A percentile compares a stretch with the other conserved stretches of the same genome.
Conservation (phyloP, 1,140 invertebrate species). For the Cydia fagiglandana region DNA sequence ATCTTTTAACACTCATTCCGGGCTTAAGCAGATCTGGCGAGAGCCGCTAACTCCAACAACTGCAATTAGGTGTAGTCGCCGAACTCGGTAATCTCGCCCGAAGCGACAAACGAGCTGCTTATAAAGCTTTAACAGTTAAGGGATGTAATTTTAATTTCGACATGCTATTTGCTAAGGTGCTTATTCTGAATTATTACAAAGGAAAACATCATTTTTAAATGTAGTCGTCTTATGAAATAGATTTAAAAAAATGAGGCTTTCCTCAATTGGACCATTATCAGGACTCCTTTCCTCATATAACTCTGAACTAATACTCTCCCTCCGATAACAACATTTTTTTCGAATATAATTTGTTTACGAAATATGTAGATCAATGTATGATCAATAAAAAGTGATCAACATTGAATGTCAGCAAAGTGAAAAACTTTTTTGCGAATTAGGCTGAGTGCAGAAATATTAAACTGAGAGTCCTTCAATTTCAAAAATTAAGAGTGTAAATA, state of each 20-base stretch:
- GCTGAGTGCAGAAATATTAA: no score
- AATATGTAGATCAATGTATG: not conserved
- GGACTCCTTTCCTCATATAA: no score
- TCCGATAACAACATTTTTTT: no score
- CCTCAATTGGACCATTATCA: no score
- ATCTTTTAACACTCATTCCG: constrained; percentile 74
- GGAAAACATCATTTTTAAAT: not conserved
- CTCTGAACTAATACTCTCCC: no score
- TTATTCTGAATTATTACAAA: constrained; percentile 13
- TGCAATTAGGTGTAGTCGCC: constrained; percentile 63
- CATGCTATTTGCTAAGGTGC: constrained; percentile 15
- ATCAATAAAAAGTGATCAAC: no score
- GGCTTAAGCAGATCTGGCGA: constrained; percentile 54
- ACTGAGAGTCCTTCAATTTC: not conserved
- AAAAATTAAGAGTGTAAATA: not conserved
- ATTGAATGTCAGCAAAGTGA: no score
- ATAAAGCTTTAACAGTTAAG: constrained; percentile 39
- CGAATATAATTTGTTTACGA: not conserved
- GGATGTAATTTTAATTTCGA: constrained; percentile 31
- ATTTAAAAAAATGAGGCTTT: no score
- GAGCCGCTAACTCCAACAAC: constrained; percentile 62
- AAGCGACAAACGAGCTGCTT: constrained; percentile 54
- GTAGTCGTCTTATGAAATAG: no score
- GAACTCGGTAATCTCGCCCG: constrained; percentile 61
- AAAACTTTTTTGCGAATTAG: no score